phyloP scores from a whole-genome alignment of 2,888 invertebrate species.

The Mimachlamys varia region DNA sequence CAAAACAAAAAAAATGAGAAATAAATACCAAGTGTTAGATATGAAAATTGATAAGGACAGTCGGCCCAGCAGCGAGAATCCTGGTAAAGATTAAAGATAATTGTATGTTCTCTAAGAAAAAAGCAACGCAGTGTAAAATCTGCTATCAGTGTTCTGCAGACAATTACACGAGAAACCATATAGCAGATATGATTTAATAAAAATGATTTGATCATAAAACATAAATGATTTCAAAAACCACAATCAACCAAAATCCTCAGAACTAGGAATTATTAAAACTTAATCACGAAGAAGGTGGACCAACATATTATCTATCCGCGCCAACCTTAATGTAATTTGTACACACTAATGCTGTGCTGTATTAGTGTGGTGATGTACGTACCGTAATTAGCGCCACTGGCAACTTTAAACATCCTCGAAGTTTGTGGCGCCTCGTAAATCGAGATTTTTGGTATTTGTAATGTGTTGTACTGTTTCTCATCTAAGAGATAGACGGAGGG shows the following conservation, averaged over 20 bases:
- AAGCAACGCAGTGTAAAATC: no score
- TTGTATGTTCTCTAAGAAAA: no score
- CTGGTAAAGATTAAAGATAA: no score
- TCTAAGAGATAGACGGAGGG: no score
- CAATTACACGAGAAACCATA: background rate
- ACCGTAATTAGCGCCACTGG: background rate
- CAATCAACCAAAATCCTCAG: background rate
- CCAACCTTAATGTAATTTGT: no score
- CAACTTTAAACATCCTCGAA: background rate
- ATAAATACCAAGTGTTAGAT: no score
- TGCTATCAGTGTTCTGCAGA: no score
- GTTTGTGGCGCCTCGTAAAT: background rate
- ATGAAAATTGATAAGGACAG: no score
- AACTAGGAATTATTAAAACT: background rate
- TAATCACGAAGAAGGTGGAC: background rate
- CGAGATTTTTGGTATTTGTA: background rate
- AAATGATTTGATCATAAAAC: background rate
- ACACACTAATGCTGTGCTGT: no score
- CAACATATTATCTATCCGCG: background rate
- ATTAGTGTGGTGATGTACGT: background rate
- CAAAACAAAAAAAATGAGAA: no score
- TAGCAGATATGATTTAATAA: background rate
- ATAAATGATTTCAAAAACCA: background rate
- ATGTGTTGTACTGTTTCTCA: background rate
- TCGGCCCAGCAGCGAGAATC: no score